A percentile compares a stretch with the other conserved stretches of the same genome.
phyloP scores from a whole-genome alignment of 2,888 invertebrate genomes.

The Cheilosia impressa region DNA sequence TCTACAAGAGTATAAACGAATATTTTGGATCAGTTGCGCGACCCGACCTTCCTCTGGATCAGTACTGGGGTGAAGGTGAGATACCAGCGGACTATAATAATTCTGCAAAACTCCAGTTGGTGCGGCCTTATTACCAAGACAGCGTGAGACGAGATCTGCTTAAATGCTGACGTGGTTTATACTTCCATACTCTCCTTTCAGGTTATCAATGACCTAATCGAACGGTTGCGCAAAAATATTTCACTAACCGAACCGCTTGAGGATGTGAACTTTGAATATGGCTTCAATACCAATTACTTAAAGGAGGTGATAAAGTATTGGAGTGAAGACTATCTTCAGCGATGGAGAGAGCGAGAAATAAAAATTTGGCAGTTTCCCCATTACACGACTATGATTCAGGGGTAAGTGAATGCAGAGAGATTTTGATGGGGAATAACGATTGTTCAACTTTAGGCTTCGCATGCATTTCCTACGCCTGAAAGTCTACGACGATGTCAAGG shows the following conservation, averaged over 20 bases:
- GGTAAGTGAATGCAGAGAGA: conserved; percentile 80
- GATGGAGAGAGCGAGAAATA: conserved; percentile 88
- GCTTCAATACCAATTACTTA: conserved; percentile 90
- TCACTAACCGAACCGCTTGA: conserved; percentile 86
- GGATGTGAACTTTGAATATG: conserved; percentile 89
- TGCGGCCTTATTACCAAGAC: conserved; percentile 41
- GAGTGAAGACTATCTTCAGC: conserved; percentile 89
- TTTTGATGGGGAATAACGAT: background rate
- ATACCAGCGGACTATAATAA: conserved; percentile 78
- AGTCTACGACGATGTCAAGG: conserved; percentile 83
- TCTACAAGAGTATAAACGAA: conserved; percentile 78
- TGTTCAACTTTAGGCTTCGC: conserved; percentile 80
- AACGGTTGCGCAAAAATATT: conserved; percentile 84
- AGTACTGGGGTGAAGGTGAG: conserved; percentile 82
- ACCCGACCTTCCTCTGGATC: conserved; percentile 77
- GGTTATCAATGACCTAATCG: conserved; percentile 86
- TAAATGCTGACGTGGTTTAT: conserved; percentile 26
- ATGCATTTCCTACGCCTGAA: conserved; percentile 89
- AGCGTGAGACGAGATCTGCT: conserved; percentile 12
- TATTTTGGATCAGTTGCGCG: conserved; percentile 76
- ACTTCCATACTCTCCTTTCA: conserved; percentile 76
- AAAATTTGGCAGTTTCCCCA: conserved; percentile 90
- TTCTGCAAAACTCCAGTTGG: conserved; percentile 21
- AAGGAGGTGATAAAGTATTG: conserved; percentile 90
- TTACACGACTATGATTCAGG: conserved; percentile 90